Percentiles rank a stretch among this genome's conserved stretches.
Conservation (phyloP, 2,113 vertebrate species). For the Centropus unirufus region DNA sequence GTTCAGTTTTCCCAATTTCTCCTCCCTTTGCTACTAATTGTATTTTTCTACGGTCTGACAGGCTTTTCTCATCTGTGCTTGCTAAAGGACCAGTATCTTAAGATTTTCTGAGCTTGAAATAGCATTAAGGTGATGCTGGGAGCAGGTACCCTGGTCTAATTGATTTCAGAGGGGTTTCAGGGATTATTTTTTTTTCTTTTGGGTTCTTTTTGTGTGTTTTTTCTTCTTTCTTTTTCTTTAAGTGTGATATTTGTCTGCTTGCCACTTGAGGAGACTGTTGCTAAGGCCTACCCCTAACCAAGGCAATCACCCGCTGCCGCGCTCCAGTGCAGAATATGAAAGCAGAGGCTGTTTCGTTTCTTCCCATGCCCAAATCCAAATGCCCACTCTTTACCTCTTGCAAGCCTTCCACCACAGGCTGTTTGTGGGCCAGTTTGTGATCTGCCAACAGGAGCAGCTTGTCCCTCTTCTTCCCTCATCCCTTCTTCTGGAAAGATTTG, state of each 20-base stretch:
- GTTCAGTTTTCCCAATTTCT: background rate
- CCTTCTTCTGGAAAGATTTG: background rate
- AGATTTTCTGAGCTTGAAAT: background rate
- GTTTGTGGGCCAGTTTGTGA: background rate
- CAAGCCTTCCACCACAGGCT: background rate
- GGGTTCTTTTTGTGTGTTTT: background rate
- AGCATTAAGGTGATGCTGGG: background rate
- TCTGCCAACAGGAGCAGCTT: background rate
- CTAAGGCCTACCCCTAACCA: fast-evolving
- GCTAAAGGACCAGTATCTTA: background rate
- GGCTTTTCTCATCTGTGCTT: background rate
- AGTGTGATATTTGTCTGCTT: background rate
- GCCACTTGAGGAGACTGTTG: background rate
- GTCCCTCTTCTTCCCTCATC: background rate
- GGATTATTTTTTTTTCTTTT: background rate
- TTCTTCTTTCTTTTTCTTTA: background rate
- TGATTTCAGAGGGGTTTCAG: background rate
- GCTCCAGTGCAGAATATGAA: background rate
- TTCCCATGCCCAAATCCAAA: background rate
- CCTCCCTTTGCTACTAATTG: background rate
- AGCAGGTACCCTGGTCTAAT: background rate
- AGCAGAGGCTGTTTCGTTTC: background rate
- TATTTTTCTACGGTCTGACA: background rate
- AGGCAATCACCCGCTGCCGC: fast-evolving
- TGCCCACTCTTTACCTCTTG: fast-evolving